Conservation (phyloP, 2,797 vertebrate genomes). For the Acomys russatus region DNA sequence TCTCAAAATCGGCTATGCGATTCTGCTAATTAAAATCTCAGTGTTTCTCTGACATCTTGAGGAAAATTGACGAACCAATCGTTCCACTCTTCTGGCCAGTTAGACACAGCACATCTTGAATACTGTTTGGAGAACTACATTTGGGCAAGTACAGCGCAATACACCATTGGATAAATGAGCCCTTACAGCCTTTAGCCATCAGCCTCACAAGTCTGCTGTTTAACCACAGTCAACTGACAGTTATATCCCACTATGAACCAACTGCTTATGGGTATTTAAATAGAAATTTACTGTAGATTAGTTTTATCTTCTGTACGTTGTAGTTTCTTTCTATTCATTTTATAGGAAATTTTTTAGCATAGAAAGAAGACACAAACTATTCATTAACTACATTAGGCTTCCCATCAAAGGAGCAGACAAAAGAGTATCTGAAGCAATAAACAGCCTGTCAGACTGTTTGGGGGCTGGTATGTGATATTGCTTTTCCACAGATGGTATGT, state of each 20-base stretch:
- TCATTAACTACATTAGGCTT: constrained; percentile 78
- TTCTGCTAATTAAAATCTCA: constrained; percentile 24
- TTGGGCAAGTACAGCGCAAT: neutral
- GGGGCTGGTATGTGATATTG: constrained; percentile 58
- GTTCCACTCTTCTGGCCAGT: neutral
- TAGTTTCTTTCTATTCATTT: constrained; percentile 75
- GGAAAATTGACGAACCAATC: neutral
- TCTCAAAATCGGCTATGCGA: neutral
- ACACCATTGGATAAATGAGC: neutral
- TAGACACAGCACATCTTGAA: neutral
- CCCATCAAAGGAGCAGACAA: constrained; percentile 70
- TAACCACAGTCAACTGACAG: neutral
- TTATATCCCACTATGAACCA: constrained; percentile 2
- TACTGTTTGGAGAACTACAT: neutral
- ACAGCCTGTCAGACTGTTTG: constrained; percentile 69
- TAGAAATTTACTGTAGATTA: neutral
- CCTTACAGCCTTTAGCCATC: neutral
- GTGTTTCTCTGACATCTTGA: neutral
- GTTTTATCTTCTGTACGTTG: constrained; percentile 21
- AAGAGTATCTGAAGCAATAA: constrained; percentile 80
- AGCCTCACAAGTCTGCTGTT: neutral
- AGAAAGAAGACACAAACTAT: constrained; percentile 58
- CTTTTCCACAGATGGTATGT: constrained; percentile 31
- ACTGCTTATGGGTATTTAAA: constrained; percentile 1
- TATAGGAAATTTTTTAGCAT: neutral